A percentile compares a stretch with the other conserved stretches of the same genome.
Evolutionary conservation across 1,140 invertebrate species (phyloP).

Genomic region (Telenomus remus): DNA sequence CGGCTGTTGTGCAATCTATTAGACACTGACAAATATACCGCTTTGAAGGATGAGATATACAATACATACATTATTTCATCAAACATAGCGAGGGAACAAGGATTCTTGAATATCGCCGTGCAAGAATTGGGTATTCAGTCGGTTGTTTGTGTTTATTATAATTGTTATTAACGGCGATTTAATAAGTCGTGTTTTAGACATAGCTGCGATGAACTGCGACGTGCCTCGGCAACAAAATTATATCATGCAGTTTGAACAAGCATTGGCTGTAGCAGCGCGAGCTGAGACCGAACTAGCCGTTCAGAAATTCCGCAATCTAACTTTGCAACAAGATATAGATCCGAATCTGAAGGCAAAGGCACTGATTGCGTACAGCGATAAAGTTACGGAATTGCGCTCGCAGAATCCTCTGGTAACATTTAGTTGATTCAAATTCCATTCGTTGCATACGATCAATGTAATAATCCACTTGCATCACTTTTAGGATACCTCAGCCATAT

Average conservation of each 20-base stretch:
- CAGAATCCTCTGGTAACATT: slow-evolving; percentile 40
- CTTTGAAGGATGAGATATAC: slow-evolving; percentile 22
- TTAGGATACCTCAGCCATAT: slow-evolving; percentile 42
- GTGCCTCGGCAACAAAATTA: slow-evolving; percentile 55
- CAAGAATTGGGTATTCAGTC: slow-evolving; percentile 53
- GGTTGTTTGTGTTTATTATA: no score
- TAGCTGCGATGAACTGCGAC: slow-evolving; percentile 55
- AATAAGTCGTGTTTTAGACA: slow-evolving; percentile 45
- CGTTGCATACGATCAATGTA: no score
- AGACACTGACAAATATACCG: slow-evolving; percentile 23
- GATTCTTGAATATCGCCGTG: slow-evolving; percentile 50
- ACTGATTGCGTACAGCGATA: slow-evolving; percentile 80
- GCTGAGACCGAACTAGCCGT: slow-evolving; percentile 79
- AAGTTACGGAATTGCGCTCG: slow-evolving; percentile 82
- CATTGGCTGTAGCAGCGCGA: slow-evolving; percentile 78
- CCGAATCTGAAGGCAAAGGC: slow-evolving; percentile 68
- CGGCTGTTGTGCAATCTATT: slow-evolving; percentile 77
- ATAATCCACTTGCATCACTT: no score
- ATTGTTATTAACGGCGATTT: no score
- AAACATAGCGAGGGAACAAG: slow-evolving; percentile 62
- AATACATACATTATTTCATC: slow-evolving; percentile 37
- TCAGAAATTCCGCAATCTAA: slow-evolving; percentile 74
- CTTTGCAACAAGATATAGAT: slow-evolving; percentile 70
- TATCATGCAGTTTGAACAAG: slow-evolving; percentile 77
- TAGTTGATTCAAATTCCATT: no score